Percentiles rank a stretch among this genome's conserved stretches.
phyloP scores from a whole-genome alignment of 1,140 invertebrate species.

The Portunus trituberculatus region DNA sequence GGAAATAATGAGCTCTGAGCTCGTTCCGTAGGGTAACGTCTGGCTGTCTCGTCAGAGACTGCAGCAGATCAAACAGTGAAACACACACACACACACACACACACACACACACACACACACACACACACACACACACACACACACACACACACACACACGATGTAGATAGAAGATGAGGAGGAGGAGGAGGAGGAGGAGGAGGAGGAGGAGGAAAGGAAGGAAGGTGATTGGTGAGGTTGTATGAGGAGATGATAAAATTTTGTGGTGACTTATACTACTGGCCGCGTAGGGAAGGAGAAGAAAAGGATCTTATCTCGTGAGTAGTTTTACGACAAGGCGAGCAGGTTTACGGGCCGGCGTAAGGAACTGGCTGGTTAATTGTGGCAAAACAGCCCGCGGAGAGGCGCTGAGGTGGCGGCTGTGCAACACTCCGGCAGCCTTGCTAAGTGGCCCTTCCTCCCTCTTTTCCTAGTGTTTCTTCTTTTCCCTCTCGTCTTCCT shows the following conservation, averaged over 20 bases:
- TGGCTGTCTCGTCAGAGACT: too few species aligned
- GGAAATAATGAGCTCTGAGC: too few species aligned
- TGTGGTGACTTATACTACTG: slow-evolving; percentile 22
- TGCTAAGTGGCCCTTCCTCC: too few species aligned
- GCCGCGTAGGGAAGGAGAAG: slow-evolving; percentile 16
- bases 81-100: slow-evolving; percentile 11
- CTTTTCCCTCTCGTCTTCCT: too few species aligned
- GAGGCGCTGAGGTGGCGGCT: not conserved
- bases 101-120: slow-evolving; percentile 1
- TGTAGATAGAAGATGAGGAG: not conserved
- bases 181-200: not conserved
- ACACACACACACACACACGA: not conserved
- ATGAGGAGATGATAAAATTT: slow-evolving; percentile 15
- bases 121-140: not conserved
- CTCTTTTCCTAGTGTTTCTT: too few species aligned
- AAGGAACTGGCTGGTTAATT: not conserved
- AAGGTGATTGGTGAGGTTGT: not conserved
- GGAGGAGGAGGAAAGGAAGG: not conserved
- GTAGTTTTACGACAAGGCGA: slow-evolving; percentile 20
- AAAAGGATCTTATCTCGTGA: slow-evolving; percentile 3
- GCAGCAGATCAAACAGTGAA: too few species aligned
- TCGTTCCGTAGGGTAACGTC: too few species aligned
- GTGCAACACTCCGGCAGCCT: not conserved
- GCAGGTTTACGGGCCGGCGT: not conserved
- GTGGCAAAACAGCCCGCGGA: not conserved